These are phyloP conservation scores for Tolmerus cingulatus DNA, from an alignment of 2,888 invertebrate species.

Conservation along the genomic window DNA sequence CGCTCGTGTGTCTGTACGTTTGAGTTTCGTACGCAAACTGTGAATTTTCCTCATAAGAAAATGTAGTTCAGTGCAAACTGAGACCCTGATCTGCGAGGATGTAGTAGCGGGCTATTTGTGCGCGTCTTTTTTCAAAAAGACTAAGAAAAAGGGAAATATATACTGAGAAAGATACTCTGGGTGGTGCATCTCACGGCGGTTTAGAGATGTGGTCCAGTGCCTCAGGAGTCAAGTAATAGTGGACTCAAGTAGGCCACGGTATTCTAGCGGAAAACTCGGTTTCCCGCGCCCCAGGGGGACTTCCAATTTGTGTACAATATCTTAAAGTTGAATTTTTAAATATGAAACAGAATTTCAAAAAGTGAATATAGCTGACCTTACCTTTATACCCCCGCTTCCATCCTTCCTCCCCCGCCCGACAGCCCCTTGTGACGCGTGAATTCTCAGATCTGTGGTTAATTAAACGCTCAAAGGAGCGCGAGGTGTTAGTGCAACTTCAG, in stretches of 20 bases:
- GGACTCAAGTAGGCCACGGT: conserved; percentile 10
- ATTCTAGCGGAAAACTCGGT: background rate
- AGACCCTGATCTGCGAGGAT: conserved; percentile 45
- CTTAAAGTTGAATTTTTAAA: background rate
- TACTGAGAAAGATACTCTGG: background rate
- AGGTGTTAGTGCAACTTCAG: conserved; percentile 18
- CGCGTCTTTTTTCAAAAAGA: background rate
- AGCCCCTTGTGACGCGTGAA: background rate
- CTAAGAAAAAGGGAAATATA: background rate
- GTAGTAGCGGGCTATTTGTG: conserved; percentile 11
- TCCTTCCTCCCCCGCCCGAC: background rate
- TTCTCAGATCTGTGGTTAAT: background rate
- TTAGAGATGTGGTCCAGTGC: background rate
- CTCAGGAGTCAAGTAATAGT: background rate
- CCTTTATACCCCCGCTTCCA: background rate
- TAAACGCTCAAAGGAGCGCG: background rate
- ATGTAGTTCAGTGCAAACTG: conserved; percentile 46
- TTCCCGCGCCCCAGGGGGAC: conserved; percentile 8
- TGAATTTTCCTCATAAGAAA: conserved; percentile 31
- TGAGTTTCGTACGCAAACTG: conserved; percentile 4
- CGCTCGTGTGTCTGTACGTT: background rate
- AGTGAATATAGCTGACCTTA: background rate
- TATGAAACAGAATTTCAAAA: background rate
- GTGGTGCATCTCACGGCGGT: background rate
- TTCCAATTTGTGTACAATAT: background rate